phyloP scores from a whole-genome alignment of 2,797 vertebrate genomes.

The Philypnodon macrostomus region DNA sequence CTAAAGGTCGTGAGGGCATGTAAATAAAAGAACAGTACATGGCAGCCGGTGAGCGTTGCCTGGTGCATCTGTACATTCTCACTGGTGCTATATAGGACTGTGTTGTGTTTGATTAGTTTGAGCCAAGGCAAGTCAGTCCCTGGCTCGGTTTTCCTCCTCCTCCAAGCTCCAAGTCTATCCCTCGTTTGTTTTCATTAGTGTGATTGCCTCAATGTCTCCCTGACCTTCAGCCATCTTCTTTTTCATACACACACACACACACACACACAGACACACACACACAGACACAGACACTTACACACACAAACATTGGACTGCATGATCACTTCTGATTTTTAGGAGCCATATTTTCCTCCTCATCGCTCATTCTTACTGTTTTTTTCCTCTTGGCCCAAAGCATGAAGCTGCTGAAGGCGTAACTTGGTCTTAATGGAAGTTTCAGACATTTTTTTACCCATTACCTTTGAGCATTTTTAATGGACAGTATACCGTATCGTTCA shows the following conservation, averaged over 20 bases:
- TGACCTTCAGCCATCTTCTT: slow-evolving; percentile 77
- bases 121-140: slow-evolving; percentile 43
- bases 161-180: slow-evolving; percentile 44
- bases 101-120: slow-evolving; percentile 68
- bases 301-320: slow-evolving; percentile 45
- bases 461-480: slow-evolving; percentile 25
- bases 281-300: slow-evolving; percentile 30
- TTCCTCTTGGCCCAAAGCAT: neutral
- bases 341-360: slow-evolving; percentile 45
- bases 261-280: slow-evolving; percentile 32
- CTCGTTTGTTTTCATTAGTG: slow-evolving; percentile 84
- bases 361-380: slow-evolving; percentile 21
- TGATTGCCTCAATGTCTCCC: slow-evolving; percentile 79
- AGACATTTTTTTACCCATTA: no score
- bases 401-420: neutral
- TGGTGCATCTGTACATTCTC: slow-evolving; percentile 58
- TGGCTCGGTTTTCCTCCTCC: slow-evolving; percentile 11
- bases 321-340: slow-evolving; percentile 61
- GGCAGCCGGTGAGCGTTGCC: slow-evolving; percentile 42
- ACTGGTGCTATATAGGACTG: slow-evolving; percentile 42
- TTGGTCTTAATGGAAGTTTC: slow-evolving; percentile 23
- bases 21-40: slow-evolving; percentile 65
- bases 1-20: slow-evolving; percentile 63
- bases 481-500: slow-evolving; percentile 11
- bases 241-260: slow-evolving; percentile 4